Conservation (phyloP, 2,113 vertebrate genomes). For the Puntigrus tetrazona region DNA sequence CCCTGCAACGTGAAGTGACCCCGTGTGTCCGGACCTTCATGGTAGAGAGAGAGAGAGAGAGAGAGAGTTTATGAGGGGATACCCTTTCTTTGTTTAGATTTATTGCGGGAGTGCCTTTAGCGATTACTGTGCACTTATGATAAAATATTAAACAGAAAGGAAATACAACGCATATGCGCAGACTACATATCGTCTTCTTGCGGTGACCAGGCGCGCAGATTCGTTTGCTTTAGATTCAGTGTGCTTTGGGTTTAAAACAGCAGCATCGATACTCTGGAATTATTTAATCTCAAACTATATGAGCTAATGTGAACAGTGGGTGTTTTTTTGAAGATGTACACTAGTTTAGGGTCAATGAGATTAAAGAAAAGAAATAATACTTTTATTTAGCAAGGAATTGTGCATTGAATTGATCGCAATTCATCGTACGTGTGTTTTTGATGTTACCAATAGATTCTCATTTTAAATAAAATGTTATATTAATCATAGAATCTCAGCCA, state of each 20-base stretch:
- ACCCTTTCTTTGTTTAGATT: slow-evolving; percentile 1
- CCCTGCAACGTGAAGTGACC: not conserved
- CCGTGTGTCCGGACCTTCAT: not conserved
- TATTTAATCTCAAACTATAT: not conserved
- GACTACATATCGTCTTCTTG: not conserved
- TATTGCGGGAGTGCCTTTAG: not conserved
- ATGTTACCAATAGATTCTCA: too few species aligned
- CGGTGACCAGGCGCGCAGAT: not conserved
- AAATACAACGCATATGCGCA: not conserved
- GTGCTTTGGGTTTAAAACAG: not conserved
- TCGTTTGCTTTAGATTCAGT: not conserved
- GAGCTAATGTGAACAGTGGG: too few species aligned
- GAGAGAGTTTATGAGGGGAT: not conserved
- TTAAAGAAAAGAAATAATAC: too few species aligned
- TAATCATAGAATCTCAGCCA: too few species aligned
- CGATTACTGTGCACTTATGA: not conserved
- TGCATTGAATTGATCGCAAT: too few species aligned
- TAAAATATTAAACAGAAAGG: slow-evolving; percentile 1
- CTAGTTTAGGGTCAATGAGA: too few species aligned
- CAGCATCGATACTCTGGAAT: not conserved
- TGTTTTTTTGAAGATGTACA: too few species aligned
- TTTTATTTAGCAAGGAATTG: too few species aligned
- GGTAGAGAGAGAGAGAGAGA: too few species aligned
- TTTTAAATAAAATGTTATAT: too few species aligned
- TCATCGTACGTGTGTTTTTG: too few species aligned